Evolutionary conservation across 2,113 vertebrate species (phyloP).

Genomic region (Percopsis transmontana): DNA sequence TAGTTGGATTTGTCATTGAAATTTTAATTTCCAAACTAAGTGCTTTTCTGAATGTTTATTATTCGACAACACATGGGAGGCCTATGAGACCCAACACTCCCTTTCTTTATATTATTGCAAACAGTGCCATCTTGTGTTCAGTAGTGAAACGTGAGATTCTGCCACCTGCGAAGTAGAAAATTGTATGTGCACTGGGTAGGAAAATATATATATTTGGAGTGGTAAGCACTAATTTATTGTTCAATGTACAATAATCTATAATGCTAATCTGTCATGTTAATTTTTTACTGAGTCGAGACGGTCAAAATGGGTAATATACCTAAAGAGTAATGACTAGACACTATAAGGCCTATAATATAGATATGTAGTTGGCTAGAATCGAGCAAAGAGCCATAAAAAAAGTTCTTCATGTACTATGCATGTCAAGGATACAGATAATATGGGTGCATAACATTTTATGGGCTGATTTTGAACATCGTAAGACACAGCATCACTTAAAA

Average conservation of each 20-base stretch:
- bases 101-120: not conserved
- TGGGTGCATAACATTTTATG: not conserved
- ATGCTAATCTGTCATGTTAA: no score
- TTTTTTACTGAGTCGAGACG: no score
- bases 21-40: not conserved
- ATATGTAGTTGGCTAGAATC: no score
- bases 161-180: no score
- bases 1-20: not conserved
- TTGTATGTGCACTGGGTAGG: not conserved
- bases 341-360: no score
- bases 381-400: no score
- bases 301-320: no score
- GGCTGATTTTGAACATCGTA: not conserved
- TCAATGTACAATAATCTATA: not conserved
- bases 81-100: not conserved
- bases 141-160: not conserved
- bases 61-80: not conserved
- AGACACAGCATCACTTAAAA: no score
- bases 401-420: not conserved
- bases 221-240: not conserved
- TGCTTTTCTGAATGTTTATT: not conserved
- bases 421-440: not conserved
- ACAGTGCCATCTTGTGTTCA: conserved; percentile 22
- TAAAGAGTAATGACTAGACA: no score
- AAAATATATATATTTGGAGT: not conserved